A percentile compares a stretch with the other conserved stretches of the same genome.
Evolutionary conservation across 2,888 invertebrate genomes (phyloP).

Genomic region (Plebejus anna): DNA sequence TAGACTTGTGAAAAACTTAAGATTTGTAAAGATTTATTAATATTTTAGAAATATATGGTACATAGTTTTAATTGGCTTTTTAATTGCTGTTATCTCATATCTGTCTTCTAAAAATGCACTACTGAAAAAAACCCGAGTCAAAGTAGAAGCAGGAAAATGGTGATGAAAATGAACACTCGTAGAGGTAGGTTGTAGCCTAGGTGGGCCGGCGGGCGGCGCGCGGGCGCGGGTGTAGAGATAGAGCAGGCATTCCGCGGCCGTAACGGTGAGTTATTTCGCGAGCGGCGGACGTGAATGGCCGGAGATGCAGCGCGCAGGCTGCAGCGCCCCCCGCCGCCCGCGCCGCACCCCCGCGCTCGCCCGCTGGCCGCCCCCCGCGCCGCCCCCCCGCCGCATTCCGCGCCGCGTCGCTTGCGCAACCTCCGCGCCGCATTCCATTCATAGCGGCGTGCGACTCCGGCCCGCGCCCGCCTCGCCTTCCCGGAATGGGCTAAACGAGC

Average conservation of each 20-base stretch:
- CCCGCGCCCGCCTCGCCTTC: conserved; percentile 48
- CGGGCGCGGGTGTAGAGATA: conserved; percentile 58
- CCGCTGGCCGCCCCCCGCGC: conserved; percentile 38
- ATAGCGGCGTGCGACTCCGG: conserved; percentile 56
- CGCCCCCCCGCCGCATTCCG: conserved; percentile 44
- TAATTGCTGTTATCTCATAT: neutral
- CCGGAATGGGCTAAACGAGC: conserved; percentile 60
- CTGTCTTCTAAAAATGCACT: neutral
- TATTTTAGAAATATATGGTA: neutral
- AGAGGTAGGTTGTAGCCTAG: conserved; percentile 19
- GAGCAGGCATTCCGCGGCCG: conserved; percentile 71
- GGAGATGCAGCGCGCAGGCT: conserved; percentile 67
- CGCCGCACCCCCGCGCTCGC: conserved; percentile 41
- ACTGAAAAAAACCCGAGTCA: neutral
- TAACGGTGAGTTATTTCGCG: conserved; percentile 78
- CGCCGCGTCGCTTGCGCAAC: conserved; percentile 72
- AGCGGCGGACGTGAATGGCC: conserved; percentile 73
- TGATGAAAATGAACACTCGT: neutral
- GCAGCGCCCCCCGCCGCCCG: conserved; percentile 46
- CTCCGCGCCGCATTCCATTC: conserved; percentile 77
- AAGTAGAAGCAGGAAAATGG: neutral
- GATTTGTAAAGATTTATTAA: too few species aligned
- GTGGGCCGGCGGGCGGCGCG: conserved; percentile 36
- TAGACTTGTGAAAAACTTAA: too few species aligned
- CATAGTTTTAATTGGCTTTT: neutral